These are phyloP conservation scores for Odontomachus brunneus DNA, from an alignment of 1,140 invertebrate species.

Conservation along the genomic window DNA sequence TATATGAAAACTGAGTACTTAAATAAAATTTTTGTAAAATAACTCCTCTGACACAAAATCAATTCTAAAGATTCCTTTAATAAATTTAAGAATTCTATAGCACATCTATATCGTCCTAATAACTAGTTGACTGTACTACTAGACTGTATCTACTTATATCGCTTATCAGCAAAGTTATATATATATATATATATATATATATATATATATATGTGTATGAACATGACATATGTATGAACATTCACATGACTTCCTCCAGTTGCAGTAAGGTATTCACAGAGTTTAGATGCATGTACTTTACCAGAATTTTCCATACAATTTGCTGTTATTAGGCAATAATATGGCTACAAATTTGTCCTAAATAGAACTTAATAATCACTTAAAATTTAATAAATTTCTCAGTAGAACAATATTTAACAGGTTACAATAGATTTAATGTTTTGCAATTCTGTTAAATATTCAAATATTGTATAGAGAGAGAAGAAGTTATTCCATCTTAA, in stretches of 20 bases:
- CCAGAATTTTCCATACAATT: not conserved
- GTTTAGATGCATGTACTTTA: not conserved
- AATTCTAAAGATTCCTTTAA: no score
- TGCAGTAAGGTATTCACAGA: not conserved
- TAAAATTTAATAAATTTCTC: not conserved
- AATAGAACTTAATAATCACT: no score
- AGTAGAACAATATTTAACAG: not conserved
- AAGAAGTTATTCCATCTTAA: not conserved
- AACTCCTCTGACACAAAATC: no score
- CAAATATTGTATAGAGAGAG: not conserved
- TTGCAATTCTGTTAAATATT: not conserved
- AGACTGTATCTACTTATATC: not conserved
- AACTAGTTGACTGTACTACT: constrained; percentile 1
- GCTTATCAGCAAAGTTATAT: constrained; percentile 16
- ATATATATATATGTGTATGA: no score
- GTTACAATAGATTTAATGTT: not conserved
- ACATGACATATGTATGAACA: no score
- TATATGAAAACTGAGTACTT: not conserved
- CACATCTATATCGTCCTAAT: not conserved
- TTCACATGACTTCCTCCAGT: constrained; percentile 8
- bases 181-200: no score
- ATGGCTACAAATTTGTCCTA: not conserved
- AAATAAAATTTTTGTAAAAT: no score
- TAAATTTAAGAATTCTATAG: not conserved
- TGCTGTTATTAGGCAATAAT: not conserved